Evolutionary conservation across 2,113 vertebrate genomes (phyloP).

Genomic region (Istiophorus platypterus): DNA sequence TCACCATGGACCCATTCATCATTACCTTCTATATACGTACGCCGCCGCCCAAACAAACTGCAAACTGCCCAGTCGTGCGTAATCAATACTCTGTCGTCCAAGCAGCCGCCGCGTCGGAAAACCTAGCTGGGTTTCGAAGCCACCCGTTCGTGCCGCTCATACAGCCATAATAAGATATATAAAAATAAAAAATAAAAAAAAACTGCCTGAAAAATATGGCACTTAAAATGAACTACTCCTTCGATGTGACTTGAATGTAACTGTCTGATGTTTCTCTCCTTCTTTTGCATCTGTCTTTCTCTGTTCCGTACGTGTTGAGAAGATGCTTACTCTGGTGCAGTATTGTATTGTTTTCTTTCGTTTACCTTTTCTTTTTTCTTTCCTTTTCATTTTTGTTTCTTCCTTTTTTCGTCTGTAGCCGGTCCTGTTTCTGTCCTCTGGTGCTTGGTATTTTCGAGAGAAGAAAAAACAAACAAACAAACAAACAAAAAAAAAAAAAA

Average conservation of each 20-base stretch:
- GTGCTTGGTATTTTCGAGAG: slow-evolving; percentile 79
- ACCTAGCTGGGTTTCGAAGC: slow-evolving; percentile 13
- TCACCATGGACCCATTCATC: slow-evolving; percentile 19
- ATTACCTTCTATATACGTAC: slow-evolving; percentile 38
- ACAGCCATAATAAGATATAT: slow-evolving; percentile 53
- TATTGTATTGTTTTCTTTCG: too few species aligned
- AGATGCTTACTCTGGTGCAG: slow-evolving; percentile 75
- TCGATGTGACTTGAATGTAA: slow-evolving; percentile 88
- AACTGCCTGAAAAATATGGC: slow-evolving; percentile 74
- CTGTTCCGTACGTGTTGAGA: slow-evolving; percentile 77
- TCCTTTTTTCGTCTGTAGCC: slow-evolving; percentile 77
- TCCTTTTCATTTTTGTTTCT: too few species aligned
- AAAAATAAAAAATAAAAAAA: slow-evolving; percentile 50
- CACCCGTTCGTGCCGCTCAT: slow-evolving; percentile 41
- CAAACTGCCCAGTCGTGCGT: slow-evolving; percentile 63
- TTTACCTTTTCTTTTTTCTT: too few species aligned
- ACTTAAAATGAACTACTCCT: slow-evolving; percentile 74
- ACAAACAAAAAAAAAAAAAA: slow-evolving; percentile 64
- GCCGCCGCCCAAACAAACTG: slow-evolving; percentile 72
- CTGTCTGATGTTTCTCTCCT: slow-evolving; percentile 84
- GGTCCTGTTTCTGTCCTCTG: slow-evolving; percentile 83
- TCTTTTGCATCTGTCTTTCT: slow-evolving; percentile 81
- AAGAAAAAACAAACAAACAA: slow-evolving; percentile 68
- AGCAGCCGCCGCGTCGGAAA: slow-evolving; percentile 30
- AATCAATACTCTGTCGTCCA: slow-evolving; percentile 42